These are phyloP conservation scores for Siderastrea siderea DNA, from an alignment of 92 coral and sea anemone species.

Conservation along the genomic window DNA sequence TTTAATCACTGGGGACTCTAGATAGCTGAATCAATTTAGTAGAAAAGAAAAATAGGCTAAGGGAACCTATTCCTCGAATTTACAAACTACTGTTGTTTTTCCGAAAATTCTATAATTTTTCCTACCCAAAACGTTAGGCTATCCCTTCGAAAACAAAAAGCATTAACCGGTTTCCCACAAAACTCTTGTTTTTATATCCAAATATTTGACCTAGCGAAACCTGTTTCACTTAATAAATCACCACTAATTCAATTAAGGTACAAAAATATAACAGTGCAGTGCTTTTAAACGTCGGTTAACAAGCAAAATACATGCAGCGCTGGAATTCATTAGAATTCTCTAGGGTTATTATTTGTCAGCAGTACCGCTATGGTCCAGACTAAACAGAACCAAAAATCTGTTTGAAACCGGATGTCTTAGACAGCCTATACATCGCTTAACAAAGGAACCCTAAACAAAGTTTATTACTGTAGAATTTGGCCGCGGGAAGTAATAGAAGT, in stretches of 20 bases:
- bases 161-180: no score
- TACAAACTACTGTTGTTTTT: no score
- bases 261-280: background rate
- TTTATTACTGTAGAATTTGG: background rate
- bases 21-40: no score
- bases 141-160: no score
- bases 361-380: conserved; percentile 43
- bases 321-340: background rate
- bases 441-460: background rate
- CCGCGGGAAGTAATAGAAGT: background rate
- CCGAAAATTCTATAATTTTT: no score
- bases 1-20: no score
- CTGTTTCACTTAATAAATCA: background rate
- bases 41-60: no score
- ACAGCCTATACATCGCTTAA: no score
- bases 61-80: no score
- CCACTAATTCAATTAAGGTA: background rate
- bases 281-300: background rate
- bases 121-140: no score
- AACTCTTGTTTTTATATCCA: no score
- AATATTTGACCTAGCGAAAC: no score
- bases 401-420: conserved; percentile 38
- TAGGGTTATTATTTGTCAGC: background rate
- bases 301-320: background rate
- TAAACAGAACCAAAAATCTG: background rate